Conservation (phyloP, 2,113 vertebrate genomes). For the Stegostoma tigrinum region DNA sequence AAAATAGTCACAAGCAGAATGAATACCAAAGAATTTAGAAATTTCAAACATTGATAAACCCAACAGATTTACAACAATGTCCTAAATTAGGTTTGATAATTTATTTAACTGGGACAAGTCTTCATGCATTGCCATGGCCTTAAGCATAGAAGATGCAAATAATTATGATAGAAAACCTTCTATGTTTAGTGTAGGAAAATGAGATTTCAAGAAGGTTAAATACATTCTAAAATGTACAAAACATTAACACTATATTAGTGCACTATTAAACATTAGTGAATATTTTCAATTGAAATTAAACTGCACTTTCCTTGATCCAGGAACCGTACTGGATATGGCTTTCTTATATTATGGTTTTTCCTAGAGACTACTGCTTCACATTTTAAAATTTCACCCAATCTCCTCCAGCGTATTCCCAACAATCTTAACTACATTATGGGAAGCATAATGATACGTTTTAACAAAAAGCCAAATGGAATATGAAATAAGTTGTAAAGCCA, state of each 20-base stretch:
- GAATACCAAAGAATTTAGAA: background rate
- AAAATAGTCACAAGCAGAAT: background rate
- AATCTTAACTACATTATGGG: background rate
- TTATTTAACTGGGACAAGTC: background rate
- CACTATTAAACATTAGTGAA: background rate
- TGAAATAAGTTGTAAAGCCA: background rate
- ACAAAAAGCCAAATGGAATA: background rate
- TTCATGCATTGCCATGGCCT: background rate
- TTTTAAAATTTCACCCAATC: background rate
- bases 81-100: background rate
- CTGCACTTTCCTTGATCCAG: background rate
- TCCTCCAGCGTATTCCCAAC: background rate
- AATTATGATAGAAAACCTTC: background rate
- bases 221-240: background rate
- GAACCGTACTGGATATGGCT: background rate
- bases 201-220: conserved; percentile 5
- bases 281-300: background rate
- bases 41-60: background rate
- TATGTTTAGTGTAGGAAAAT: background rate
- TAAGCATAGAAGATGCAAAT: background rate
- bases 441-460: background rate
- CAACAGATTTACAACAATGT: background rate
- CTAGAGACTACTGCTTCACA: background rate
- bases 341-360: background rate
- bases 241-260: background rate